Percentiles rank a stretch among this genome's conserved stretches.
These are phyloP conservation scores for Labroides dimidiatus DNA, from an alignment of 2,797 vertebrate genomes.

Conservation along the genomic window DNA sequence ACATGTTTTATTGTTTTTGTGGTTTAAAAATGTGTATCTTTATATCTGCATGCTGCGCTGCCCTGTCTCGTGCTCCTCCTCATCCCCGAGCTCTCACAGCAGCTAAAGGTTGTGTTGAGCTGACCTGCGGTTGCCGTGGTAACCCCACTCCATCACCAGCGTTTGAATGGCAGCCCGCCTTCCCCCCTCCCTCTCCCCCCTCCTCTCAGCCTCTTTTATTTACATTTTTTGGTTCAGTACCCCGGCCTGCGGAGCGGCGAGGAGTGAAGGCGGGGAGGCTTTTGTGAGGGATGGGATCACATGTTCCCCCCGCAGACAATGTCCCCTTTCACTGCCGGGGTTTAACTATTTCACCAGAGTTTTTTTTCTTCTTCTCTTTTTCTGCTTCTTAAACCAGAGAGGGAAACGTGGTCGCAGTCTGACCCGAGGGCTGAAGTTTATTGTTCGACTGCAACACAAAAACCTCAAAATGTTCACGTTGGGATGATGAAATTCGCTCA, in stretches of 20 bases:
- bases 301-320: slow-evolving; percentile 71
- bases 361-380: slow-evolving; percentile 4
- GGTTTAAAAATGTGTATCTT: too few species aligned
- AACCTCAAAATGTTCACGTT: not conserved
- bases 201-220: slow-evolving; percentile 46
- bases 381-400: slow-evolving; percentile 5
- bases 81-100: slow-evolving; percentile 59
- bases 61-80: not conserved
- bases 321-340: slow-evolving; percentile 63
- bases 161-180: slow-evolving; percentile 74
- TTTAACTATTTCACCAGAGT: slow-evolving; percentile 51
- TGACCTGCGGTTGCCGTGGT: slow-evolving; percentile 83
- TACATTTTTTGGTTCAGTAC: slow-evolving; percentile 69
- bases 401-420: slow-evolving; percentile 15
- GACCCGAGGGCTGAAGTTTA: slow-evolving; percentile 23
- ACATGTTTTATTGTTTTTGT: too few species aligned
- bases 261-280: slow-evolving; percentile 41
- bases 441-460: slow-evolving; percentile 20
- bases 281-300: slow-evolving; percentile 67
- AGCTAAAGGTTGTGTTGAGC: slow-evolving; percentile 79
- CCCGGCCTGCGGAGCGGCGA: slow-evolving; percentile 45
- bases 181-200: not conserved
- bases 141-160: slow-evolving; percentile 76
- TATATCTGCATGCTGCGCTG: too few species aligned
- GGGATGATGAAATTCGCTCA: slow-evolving; percentile 11